Conservation (phyloP, 2,797 vertebrate species). For the Acanthopagrus latus region DNA sequence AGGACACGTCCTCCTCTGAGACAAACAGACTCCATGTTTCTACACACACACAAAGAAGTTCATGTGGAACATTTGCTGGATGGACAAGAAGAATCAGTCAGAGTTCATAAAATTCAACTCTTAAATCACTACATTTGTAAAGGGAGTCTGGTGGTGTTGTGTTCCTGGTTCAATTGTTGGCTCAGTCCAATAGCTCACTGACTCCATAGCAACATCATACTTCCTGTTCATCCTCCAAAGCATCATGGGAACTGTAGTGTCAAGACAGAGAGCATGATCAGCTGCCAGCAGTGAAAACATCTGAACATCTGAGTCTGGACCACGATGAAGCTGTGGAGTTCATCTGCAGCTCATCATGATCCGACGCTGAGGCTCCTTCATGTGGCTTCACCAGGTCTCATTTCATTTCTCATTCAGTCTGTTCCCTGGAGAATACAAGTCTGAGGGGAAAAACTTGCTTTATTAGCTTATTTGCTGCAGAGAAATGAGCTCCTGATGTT, state of each 20-base stretch:
- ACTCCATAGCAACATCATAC: neutral
- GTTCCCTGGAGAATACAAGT: neutral
- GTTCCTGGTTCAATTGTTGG: too few relatives aligned
- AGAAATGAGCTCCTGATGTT: neutral
- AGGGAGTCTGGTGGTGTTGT: too few relatives aligned
- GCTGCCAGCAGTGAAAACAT: neutral
- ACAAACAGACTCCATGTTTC: neutral
- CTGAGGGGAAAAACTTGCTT: neutral
- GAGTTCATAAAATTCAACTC: too few relatives aligned
- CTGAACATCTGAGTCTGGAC: neutral
- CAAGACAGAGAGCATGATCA: too few relatives aligned
- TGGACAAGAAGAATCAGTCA: too few relatives aligned
- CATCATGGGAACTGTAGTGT: neutral
- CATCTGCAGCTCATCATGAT: neutral
- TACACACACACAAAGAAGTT: too few relatives aligned
- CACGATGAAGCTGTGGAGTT: neutral
- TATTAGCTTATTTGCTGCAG: neutral
- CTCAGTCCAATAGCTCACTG: neutral
- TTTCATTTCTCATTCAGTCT: neutral
- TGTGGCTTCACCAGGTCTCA: neutral
- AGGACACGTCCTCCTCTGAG: neutral
- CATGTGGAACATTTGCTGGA: too few relatives aligned
- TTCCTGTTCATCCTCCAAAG: neutral
- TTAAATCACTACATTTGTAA: too few relatives aligned
- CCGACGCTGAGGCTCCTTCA: neutral